Base-by-base conservation (phyloP, 2,888 invertebrate species). In the Drosophila anceps region DNA sequence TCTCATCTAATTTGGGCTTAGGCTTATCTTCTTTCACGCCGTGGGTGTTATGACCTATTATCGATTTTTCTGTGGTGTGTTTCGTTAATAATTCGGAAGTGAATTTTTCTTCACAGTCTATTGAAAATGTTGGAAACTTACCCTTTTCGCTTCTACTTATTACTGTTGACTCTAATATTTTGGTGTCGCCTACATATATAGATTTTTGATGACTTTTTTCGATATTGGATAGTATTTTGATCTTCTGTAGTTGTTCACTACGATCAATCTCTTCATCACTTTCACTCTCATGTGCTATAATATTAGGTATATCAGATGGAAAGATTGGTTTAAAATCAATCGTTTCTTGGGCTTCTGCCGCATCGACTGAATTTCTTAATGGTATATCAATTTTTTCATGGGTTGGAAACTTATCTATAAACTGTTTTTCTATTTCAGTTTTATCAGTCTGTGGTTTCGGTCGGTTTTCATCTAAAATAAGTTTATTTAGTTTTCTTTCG, bases 211-310 rank as follows among this genome's bases (percentile, higher is more conserved):
- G 5, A 39, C 27, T 8, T 2, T 50, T 37, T 33, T 73, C 61
- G 9, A 12, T 33, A 24, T n/a, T 46, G 9, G 69, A 61, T 8
- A 82, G 51, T 8, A 51, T 31, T n/a, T 61, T 54, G 0, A 84
- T 27, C 60, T 46, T 69, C 8, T 64, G 24, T 10, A 68, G 18
- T n/a, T 63, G 65, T 48, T 15, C 18, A 1, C 8, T 13, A 9
- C 53, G 51, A 2, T 79, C 73, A 13, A 82, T 48, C 37, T 84
- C 90, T 18, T 84, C 84, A 12, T 84, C 90, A 51, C 90, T 87
- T 5, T 84, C 82, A 37, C 85, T 81, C 9, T 87, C 82, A 10
- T 27, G 41, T 15, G 41, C 13, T 43, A 3, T 29, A 4, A 4
- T 37, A 4, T 48, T 58, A 6, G 31, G 44, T 1, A 1, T 33